Percentiles rank a stretch among this genome's conserved stretches.
Conservation (phyloP, 2,888 invertebrate species). For the Anthrax anthrax region DNA sequence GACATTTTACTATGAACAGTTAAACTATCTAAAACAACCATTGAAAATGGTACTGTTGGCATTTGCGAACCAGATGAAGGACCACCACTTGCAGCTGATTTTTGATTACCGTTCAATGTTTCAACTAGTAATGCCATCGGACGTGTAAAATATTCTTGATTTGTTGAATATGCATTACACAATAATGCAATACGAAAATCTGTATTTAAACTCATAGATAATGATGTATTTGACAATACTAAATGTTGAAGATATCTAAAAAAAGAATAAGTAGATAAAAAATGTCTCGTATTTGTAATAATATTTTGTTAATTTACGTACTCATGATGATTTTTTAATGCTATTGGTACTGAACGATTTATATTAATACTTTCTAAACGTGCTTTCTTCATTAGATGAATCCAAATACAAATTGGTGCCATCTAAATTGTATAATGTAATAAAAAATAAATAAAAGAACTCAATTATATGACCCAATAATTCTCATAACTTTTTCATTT, state of each 20-base stretch:
- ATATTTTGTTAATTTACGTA: conserved; percentile 32
- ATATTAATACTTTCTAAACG: conserved; percentile 71
- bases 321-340: conserved; percentile 72
- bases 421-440: conserved; percentile 38
- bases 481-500: not conserved
- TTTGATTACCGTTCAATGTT: conserved; percentile 59
- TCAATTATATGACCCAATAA: not conserved
- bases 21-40: conserved; percentile 83
- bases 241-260: conserved; percentile 72
- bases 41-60: conserved; percentile 77
- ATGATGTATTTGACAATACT: conserved; percentile 55
- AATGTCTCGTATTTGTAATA: not conserved
- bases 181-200: conserved; percentile 84
- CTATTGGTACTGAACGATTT: conserved; percentile 60
- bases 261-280: not conserved
- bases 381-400: conserved; percentile 87
- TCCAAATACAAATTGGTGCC: conserved; percentile 94
- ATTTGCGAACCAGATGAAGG: conserved; percentile 37
- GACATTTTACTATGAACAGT: conserved; percentile 95
- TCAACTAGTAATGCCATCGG: conserved; percentile 89
- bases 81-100: conserved; percentile 38
- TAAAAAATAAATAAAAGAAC: not conserved
- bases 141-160: conserved; percentile 74
- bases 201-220: conserved; percentile 65
- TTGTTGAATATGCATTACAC: conserved; percentile 91